Evolutionary conservation across 2,113 vertebrate genomes (phyloP), one percentile per base, ranked within the genome.

Genomic region (Abramis brama): DNA sequence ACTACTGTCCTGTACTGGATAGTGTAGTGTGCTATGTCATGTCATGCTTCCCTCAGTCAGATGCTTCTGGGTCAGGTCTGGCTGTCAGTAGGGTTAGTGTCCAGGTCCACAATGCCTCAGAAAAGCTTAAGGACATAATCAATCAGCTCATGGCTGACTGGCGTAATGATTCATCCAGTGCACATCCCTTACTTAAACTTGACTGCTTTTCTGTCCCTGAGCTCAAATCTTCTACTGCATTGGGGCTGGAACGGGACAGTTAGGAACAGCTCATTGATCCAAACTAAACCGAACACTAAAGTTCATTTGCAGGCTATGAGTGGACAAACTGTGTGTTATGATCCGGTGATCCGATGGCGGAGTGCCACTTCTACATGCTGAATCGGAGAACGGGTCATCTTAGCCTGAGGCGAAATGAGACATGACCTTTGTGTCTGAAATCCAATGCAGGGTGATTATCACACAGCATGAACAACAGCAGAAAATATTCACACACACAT

Each of bases 341-440:
- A 57, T 73, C 27, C 17, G 50, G 3, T 36, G 23, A 21, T 6
- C 21, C 23, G 6, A 79, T 27, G 57, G 5, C 7, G 8, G 57
- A 45, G 33, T 30, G 36, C 47, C 71, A 36, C n/a, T 75, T 78
- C 57, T 70, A 36, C 87, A 82, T 74, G 74, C 25, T 81, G 79
- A 83, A 83, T 76, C 64, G 78, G 33, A 70, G 39, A 15, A 25
- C 83, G 82, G 78, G 83, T 81, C 30, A 55, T 45, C 73, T 82
- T 82, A 82, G 79, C 87, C 59, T 60, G 79, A 7, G 86, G 43
- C 15, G 81, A 85, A 89, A 91, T 90, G 86, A 43, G 76, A 83
- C 73, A 89, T 80, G 85, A 87, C 33, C 85, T 85, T 82, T 81
- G 71, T 79, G 88, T 78, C 77, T 92, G 91, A 92, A 92, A 92